These are phyloP conservation scores for Heliangelus exortis DNA, from an alignment of 2,797 vertebrate species.

Conservation along the genomic window DNA sequence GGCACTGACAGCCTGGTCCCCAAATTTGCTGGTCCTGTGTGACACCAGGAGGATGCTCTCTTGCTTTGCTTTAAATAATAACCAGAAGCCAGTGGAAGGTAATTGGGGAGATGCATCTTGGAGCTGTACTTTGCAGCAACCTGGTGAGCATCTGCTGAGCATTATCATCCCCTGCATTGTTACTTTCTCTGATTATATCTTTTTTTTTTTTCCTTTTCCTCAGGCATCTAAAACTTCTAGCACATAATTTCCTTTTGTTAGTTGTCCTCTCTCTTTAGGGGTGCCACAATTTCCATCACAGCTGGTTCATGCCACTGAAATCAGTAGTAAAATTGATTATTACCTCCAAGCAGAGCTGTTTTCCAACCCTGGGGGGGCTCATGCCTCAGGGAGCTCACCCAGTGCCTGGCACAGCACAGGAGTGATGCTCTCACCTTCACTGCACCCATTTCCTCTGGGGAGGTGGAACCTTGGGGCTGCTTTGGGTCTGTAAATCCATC, in stretches of 20 bases:
- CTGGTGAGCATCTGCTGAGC: background rate
- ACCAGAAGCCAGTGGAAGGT: background rate
- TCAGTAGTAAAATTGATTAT: constrained; percentile 45
- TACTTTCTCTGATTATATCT: background rate
- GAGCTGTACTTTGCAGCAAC: background rate
- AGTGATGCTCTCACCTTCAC: background rate
- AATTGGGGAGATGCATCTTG: background rate
- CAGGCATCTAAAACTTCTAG: background rate
- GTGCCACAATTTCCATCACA: constrained; percentile 30
- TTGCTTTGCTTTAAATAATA: background rate
- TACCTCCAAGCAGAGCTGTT: constrained; percentile 19
- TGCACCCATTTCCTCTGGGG: background rate
- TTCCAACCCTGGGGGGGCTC: constrained; percentile 16
- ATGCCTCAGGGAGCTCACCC: constrained; percentile 17
- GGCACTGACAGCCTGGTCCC: background rate
- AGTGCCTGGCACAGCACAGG: background rate
- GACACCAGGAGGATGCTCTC: background rate
- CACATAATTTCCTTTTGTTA: constrained; percentile 31
- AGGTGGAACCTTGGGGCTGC: constrained; percentile 24
- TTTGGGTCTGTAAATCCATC: constrained; percentile 11
- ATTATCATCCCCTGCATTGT: background rate
- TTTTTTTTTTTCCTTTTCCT: background rate
- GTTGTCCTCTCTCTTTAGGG: background rate
- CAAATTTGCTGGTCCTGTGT: accelerated
- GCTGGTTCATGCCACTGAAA: constrained; percentile 32